A percentile compares a stretch with the other conserved stretches of the same genome.
Evolutionary conservation across 2,888 invertebrate genomes (phyloP).

Genomic region (Orchesellides sinensis): DNA sequence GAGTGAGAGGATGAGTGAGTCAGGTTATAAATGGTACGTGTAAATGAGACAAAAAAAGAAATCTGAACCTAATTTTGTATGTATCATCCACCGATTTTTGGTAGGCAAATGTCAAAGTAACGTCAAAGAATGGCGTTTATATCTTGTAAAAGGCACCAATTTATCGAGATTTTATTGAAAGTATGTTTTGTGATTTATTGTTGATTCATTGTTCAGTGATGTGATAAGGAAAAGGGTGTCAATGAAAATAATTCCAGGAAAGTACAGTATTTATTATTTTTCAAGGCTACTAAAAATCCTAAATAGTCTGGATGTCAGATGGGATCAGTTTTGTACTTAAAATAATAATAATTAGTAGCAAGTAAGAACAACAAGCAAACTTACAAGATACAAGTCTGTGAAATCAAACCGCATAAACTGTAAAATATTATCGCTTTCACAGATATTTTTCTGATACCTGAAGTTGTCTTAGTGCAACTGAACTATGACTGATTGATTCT

Average conservation of each 20-base stretch:
- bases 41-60: conserved; percentile 16
- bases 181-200: background rate
- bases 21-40: conserved; percentile 26
- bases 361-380: too few species aligned
- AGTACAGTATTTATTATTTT: background rate
- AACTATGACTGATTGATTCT: conserved; percentile 73
- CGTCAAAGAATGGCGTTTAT: background rate
- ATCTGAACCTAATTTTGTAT: conserved; percentile 6
- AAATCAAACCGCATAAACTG: background rate
- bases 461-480: conserved; percentile 18
- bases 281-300: background rate
- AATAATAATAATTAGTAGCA: background rate
- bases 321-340: background rate
- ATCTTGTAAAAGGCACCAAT: background rate
- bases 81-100: conserved; percentile 29
- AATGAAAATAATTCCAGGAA: too few species aligned
- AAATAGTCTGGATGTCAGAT: background rate
- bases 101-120: background rate
- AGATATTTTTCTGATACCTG: conserved; percentile 26
- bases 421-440: background rate
- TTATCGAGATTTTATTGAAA: background rate
- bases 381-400: too few species aligned
- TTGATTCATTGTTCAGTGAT: background rate
- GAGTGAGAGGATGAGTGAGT: conserved; percentile 63
- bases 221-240: too few species aligned